Conservation (phyloP, 1,140 invertebrate species). For the Drosophila willistoni region DNA sequence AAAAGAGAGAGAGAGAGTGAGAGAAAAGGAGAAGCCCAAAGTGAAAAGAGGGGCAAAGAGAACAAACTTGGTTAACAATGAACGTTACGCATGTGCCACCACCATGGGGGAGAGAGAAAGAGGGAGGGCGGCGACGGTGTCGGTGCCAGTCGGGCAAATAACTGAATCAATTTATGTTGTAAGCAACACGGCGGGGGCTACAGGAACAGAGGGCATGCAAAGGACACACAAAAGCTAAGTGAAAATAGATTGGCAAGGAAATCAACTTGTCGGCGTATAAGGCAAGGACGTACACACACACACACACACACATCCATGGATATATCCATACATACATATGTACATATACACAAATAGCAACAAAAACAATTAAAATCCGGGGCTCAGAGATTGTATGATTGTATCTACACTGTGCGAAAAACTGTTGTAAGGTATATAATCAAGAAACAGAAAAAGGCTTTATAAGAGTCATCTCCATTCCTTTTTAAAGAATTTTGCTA, state of each 20-base stretch:
- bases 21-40: conserved; percentile 10
- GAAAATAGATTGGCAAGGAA: conserved; percentile 63
- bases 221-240: conserved; percentile 22
- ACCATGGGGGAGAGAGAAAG: not conserved
- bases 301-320: conserved; percentile 1
- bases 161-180: conserved; percentile 65
- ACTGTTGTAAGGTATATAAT: not conserved
- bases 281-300: conserved; percentile 49
- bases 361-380: conserved; percentile 59
- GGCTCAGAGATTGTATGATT: conserved; percentile 35
- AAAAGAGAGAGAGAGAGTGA: not conserved
- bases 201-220: conserved; percentile 60
- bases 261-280: conserved; percentile 64
- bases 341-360: conserved; percentile 19
- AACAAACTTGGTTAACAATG: conserved; percentile 11
- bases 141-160: conserved; percentile 17
- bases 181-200: not conserved
- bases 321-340: conserved; percentile 32
- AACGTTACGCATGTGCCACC: conserved; percentile 15
- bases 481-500: too few species aligned
- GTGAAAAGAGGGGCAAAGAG: conserved; percentile 9
- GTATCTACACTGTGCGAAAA: not conserved
- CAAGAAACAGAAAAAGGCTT: too few species aligned
- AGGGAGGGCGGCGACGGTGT: not conserved
- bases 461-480: too few species aligned